A percentile compares a stretch with the other conserved stretches of the same genome.
phyloP scores from a whole-genome alignment of 2,797 vertebrate species.

The Poecilia wingei region DNA sequence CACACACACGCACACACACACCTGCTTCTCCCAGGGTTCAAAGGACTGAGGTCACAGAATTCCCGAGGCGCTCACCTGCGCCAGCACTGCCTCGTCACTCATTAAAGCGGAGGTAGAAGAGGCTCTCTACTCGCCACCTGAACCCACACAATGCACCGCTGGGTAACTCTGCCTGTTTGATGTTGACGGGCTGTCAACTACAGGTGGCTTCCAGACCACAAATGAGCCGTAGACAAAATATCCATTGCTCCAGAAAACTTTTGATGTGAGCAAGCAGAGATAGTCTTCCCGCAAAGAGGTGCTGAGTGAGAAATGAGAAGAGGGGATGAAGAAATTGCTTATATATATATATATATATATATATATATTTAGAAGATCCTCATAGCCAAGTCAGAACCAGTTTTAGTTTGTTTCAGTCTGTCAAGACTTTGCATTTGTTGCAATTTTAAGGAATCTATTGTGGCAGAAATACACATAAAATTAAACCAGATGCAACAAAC shows the following conservation, averaged over 20 bases:
- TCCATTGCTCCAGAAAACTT: conserved; percentile 46
- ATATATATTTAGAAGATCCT: too few species aligned
- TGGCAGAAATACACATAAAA: background rate
- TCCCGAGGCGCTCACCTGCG: conserved; percentile 75
- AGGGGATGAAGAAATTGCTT: conserved; percentile 15
- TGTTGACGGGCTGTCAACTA: conserved; percentile 69
- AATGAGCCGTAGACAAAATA: conserved; percentile 53
- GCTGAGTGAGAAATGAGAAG: conserved; percentile 59
- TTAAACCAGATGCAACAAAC: background rate
- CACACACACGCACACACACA: background rate
- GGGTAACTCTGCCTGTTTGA: conserved; percentile 75
- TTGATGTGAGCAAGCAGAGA: conserved; percentile 57
- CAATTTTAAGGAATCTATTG: background rate
- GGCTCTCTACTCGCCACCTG: conserved; percentile 66
- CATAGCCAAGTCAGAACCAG: too few species aligned
- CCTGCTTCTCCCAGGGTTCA: conserved; percentile 54
- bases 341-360: background rate
- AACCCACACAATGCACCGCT: conserved; percentile 74
- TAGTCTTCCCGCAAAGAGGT: conserved; percentile 21
- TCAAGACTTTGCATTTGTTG: background rate
- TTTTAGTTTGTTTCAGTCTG: background rate
- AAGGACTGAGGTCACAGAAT: conserved; percentile 67
- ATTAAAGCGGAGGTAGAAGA: conserved; percentile 62
- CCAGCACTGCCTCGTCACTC: conserved; percentile 66
- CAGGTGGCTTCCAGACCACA: conserved; percentile 43